Percentiles rank a stretch among this genome's conserved stretches.
Evolutionary conservation across 2,888 invertebrate genomes (phyloP).

Genomic region (Andrena bucephala): DNA sequence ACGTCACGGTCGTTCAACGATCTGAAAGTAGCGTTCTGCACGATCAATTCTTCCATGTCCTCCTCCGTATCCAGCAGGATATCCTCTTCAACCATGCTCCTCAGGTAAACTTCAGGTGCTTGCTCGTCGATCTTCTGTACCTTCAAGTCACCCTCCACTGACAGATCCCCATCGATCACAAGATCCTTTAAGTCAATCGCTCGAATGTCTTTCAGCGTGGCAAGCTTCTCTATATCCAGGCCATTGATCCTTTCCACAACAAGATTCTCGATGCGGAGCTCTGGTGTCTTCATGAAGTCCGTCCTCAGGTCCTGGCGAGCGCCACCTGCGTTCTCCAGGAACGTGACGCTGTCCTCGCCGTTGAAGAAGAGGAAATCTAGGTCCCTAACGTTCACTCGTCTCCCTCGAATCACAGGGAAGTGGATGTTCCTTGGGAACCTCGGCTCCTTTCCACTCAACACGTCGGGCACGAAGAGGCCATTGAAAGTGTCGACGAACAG

Average conservation of each 20-base stretch:
- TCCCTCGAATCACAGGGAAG: constrained; percentile 64
- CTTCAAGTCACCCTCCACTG: constrained; percentile 61
- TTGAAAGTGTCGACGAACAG: constrained; percentile 74
- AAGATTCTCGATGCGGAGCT: constrained; percentile 58
- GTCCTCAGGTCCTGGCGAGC: neutral
- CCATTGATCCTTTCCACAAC: constrained; percentile 55
- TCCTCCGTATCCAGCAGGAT: constrained; percentile 50
- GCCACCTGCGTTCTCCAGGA: neutral
- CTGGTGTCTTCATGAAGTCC: constrained; percentile 11
- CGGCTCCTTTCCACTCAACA: constrained; percentile 58
- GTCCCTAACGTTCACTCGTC: constrained; percentile 55
- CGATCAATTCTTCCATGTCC: constrained; percentile 65
- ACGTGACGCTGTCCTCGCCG: neutral
- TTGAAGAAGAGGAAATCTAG: constrained; percentile 33
- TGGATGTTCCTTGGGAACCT: constrained; percentile 39
- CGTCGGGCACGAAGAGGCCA: constrained; percentile 65
- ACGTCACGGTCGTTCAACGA: constrained; percentile 63
- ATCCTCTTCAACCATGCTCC: constrained; percentile 48
- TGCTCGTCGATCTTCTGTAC: constrained; percentile 65
- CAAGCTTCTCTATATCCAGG: constrained; percentile 43
- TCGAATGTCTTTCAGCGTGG: constrained; percentile 11
- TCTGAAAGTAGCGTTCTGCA: constrained; percentile 68
- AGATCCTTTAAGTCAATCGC: constrained; percentile 47
- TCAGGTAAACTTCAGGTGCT: constrained; percentile 63
- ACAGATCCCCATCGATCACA: constrained; percentile 73